A percentile compares a stretch with the other conserved stretches of the same genome.
phyloP scores from a whole-genome alignment of 2,797 vertebrate species.

The Acrocephalus scirpaceus region DNA sequence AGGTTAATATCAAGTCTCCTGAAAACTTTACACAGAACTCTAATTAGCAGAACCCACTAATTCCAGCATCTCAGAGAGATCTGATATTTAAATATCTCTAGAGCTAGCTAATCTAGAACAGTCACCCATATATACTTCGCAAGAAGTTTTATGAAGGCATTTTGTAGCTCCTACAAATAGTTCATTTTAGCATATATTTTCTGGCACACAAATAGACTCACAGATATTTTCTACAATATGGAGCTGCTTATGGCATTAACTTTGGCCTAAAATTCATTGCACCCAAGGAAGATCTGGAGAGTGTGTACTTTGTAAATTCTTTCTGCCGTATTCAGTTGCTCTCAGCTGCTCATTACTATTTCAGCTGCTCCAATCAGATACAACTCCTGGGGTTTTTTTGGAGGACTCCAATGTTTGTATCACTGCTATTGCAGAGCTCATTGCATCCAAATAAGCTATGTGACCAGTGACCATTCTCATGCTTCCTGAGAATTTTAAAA shows the following conservation, averaged over 20 bases:
- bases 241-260: neutral
- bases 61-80: neutral
- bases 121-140: neutral
- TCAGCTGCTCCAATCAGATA: neutral
- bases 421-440: neutral
- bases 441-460: fast-evolving
- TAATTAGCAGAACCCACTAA: neutral
- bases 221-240: neutral
- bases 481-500: neutral
- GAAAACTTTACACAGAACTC: neutral
- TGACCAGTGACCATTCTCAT: neutral
- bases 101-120: neutral
- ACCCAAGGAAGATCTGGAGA: neutral
- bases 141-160: neutral
- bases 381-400: fast-evolving
- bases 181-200: neutral
- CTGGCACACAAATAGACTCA: neutral
- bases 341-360: neutral
- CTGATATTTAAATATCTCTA: neutral
- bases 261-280: neutral
- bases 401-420: neutral
- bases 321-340: neutral
- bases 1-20: neutral
- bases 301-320: neutral
- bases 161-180: neutral